Conservation (phyloP, 2,113 vertebrate genomes). For the Phrynocephalus versicolor region DNA sequence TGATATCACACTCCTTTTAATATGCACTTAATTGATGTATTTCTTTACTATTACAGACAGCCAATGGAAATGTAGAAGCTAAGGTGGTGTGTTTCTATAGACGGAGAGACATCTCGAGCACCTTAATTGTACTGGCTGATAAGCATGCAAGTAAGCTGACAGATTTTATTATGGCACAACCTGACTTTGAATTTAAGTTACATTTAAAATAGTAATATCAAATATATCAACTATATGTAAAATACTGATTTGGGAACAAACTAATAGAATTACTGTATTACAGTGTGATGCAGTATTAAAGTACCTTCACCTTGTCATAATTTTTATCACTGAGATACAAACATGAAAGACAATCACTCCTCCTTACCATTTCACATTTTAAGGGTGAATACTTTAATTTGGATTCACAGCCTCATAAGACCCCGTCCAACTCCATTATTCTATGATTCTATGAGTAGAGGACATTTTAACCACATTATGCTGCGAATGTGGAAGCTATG, state of each 20-base stretch:
- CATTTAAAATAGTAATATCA: background rate
- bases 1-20: background rate
- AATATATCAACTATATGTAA: background rate
- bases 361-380: background rate
- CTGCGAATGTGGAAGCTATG: no score
- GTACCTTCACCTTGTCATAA: background rate
- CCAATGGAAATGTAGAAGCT: conserved; percentile 97
- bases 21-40: background rate
- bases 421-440: no score
- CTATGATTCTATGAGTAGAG: no score
- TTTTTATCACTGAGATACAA: background rate
- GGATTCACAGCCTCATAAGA: no score
- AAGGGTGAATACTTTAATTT: no score
- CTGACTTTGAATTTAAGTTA: background rate
- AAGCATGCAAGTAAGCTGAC: conserved; percentile 98
- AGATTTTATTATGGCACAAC: background rate
- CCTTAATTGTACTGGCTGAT: conserved; percentile 94
- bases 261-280: background rate
- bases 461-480: no score
- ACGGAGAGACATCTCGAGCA: conserved; percentile 93
- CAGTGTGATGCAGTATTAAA: background rate
- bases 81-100: conserved; percentile 99
- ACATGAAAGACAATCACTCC: background rate
- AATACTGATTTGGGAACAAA: no score
- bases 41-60: conserved; percentile 85